Conservation (phyloP, 2,888 invertebrate species). For the Apoderus coryli region DNA sequence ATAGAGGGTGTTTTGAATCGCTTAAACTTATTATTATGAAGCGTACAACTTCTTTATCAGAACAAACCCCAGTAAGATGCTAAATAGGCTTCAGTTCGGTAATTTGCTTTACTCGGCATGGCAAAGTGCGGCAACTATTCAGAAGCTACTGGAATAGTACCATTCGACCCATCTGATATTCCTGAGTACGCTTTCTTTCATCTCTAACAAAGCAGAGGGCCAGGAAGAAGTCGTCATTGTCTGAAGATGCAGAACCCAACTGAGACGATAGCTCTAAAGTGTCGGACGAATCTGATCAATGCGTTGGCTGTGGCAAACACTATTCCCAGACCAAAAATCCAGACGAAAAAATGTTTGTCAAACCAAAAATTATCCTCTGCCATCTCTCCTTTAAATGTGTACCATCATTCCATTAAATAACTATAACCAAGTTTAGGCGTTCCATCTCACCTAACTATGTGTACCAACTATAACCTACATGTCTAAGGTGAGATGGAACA, state of each 20-base stretch:
- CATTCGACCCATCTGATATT: too few species aligned
- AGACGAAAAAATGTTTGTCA: conserved; percentile 4
- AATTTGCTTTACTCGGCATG: too few species aligned
- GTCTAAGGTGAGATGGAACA: conserved; percentile 2
- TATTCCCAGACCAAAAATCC: background rate
- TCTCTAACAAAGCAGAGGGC: background rate
- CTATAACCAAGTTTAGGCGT: conserved; percentile 4
- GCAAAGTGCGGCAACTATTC: too few species aligned
- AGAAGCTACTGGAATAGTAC: too few species aligned
- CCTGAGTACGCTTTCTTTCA: too few species aligned
- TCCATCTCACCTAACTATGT: conserved; percentile 5
- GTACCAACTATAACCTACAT: conserved; percentile 4
- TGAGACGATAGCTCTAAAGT: conserved; percentile 1
- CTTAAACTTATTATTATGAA: too few species aligned
- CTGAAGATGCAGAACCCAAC: conserved; percentile 1
- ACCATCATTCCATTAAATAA: conserved; percentile 1
- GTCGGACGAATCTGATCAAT: conserved; percentile 5
- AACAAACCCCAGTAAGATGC: too few species aligned
- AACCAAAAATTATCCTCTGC: conserved; percentile 1
- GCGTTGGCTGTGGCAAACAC: conserved; percentile 4
- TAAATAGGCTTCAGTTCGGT: too few species aligned
- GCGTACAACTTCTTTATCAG: too few species aligned
- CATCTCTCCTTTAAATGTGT: conserved; percentile 3
- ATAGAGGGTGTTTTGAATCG: too few species aligned
- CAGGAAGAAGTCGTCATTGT: conserved; percentile 2